Evolutionary conservation across 1,140 invertebrate genomes (phyloP).

Genomic region (Neoseiulus cucumeris): DNA sequence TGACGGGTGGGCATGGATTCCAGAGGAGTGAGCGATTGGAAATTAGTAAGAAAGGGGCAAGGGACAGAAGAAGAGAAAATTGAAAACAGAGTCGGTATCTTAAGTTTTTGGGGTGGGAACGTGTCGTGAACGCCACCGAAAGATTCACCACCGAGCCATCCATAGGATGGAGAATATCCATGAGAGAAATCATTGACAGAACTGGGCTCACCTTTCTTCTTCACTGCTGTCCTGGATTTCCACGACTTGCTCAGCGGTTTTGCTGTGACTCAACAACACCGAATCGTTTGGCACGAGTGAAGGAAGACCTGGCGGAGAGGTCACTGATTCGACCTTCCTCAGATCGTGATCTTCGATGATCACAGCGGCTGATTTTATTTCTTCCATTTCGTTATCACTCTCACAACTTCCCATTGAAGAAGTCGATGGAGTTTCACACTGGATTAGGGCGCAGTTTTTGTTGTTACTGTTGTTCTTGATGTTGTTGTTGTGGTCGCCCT

Average conservation of each 20-base stretch:
- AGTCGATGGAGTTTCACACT: constrained; percentile 7
- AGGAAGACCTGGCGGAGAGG: neutral
- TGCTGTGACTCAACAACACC: neutral
- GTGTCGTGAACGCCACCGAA: too few relatives aligned
- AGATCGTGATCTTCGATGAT: neutral
- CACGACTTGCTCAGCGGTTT: neutral
- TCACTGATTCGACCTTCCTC: neutral
- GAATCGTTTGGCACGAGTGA: neutral
- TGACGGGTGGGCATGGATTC: too few relatives aligned
- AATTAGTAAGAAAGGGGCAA: too few relatives aligned
- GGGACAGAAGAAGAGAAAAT: too few relatives aligned
- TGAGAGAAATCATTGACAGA: too few relatives aligned
- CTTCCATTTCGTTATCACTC: constrained; percentile 4
- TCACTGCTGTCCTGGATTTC: neutral
- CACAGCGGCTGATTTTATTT: neutral
- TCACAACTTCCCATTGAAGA: constrained; percentile 2
- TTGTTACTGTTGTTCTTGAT: neutral
- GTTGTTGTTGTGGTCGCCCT: neutral
- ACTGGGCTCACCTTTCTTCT: neutral
- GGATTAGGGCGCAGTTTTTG: neutral
- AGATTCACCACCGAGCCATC: too few relatives aligned
- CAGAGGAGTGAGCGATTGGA: too few relatives aligned
- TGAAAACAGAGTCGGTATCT: too few relatives aligned
- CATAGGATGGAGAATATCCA: too few relatives aligned
- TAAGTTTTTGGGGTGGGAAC: too few relatives aligned